These are phyloP conservation scores for Oedothorax gibbosus DNA, from an alignment of 1,140 invertebrate genomes.

Conservation along the genomic window DNA sequence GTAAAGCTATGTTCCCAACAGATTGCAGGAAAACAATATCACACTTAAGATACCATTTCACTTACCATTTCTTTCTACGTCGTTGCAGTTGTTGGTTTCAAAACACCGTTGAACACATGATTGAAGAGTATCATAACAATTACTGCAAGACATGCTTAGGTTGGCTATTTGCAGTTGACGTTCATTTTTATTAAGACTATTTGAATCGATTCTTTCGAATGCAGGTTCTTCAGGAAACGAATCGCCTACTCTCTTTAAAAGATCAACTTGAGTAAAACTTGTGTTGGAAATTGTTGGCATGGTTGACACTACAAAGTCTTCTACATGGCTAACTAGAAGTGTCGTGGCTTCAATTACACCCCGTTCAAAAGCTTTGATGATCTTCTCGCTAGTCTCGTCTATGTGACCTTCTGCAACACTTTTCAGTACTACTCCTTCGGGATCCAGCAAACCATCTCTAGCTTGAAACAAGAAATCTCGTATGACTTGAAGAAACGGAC, in stretches of 20 bases:
- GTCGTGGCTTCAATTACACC: conserved; percentile 42
- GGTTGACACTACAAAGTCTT: neutral
- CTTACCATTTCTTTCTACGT: conserved; percentile 46
- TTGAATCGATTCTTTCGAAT: conserved; percentile 8
- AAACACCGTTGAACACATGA: conserved; percentile 37
- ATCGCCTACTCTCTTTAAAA: conserved; percentile 11
- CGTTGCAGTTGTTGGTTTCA: conserved; percentile 32
- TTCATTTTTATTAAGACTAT: neutral
- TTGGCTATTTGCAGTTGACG: conserved; percentile 15
- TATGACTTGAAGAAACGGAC: conserved; percentile 15
- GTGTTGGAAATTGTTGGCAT: neutral
- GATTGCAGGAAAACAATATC: no score
- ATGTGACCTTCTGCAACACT: neutral
- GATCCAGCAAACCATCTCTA: conserved; percentile 12
- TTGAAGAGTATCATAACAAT: conserved; percentile 30
- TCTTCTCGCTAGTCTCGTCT: conserved; percentile 14
- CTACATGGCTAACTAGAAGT: conserved; percentile 21
- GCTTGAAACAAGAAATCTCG: conserved; percentile 33
- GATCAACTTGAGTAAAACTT: no score
- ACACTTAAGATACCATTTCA: no score
- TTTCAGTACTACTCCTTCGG: neutral
- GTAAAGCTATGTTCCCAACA: no score
- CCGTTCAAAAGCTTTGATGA: conserved; percentile 31
- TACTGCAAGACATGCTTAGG: conserved; percentile 38
- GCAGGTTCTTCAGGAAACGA: neutral